phyloP scores from a whole-genome alignment of 2,797 vertebrate species.

The Sphenopsis melanotis region DNA sequence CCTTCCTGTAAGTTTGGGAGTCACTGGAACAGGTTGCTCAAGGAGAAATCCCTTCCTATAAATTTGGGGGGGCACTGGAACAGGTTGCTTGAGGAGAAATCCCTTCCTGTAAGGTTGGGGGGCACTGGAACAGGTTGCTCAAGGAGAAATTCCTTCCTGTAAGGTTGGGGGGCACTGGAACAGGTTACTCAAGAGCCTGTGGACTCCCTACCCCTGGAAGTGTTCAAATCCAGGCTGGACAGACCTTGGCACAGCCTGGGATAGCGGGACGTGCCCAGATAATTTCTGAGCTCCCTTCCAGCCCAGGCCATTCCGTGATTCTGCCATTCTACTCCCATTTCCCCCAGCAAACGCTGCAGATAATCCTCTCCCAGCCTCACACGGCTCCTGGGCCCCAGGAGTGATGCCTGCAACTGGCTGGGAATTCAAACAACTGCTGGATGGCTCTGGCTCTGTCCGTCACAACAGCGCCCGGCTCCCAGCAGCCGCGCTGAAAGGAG shows the following conservation, averaged over 20 bases:
- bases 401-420: conserved; percentile 68
- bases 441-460: conserved; percentile 63
- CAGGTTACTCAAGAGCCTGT: too few species aligned
- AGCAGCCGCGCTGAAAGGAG: conserved; percentile 78
- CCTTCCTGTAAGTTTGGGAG: background rate
- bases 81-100: background rate
- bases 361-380: background rate
- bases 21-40: background rate
- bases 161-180: too few species aligned
- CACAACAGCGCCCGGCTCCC: conserved; percentile 70
- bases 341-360: background rate
- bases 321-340: fast-evolving
- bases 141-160: background rate
- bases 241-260: too few species aligned
- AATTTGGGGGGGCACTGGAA: too few species aligned
- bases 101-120: background rate
- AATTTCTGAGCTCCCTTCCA: background rate
- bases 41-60: too few species aligned
- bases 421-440: conserved; percentile 64
- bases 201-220: background rate
- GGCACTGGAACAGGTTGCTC: too few species aligned
- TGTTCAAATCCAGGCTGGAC: background rate
- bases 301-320: fast-evolving
- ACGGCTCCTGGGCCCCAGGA: background rate
- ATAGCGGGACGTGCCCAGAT: fast-evolving